phyloP scores from a whole-genome alignment of 2,113 vertebrate species.

The Chiloscyllium plagiosum region DNA sequence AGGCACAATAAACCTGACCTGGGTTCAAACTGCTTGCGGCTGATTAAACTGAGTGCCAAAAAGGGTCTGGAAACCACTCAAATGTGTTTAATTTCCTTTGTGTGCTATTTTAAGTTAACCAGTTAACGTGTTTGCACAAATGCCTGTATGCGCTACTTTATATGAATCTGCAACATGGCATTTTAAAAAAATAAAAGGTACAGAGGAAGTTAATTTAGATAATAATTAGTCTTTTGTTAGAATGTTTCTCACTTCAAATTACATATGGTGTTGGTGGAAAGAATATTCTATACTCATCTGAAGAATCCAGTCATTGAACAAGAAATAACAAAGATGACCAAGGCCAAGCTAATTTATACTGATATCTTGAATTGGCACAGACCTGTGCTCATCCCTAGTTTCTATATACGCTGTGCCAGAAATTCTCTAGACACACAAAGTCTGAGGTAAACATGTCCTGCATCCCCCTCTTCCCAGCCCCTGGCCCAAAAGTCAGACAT shows the following conservation, averaged over 20 bases:
- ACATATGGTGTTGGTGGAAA: background rate
- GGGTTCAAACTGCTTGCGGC: background rate
- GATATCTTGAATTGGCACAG: background rate
- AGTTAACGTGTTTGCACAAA: background rate
- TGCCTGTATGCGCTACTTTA: background rate
- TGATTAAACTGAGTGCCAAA: background rate
- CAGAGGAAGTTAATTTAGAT: background rate
- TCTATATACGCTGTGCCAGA: background rate
- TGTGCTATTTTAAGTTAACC: background rate
- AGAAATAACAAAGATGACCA: background rate
- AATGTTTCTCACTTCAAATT: background rate
- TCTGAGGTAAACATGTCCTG: background rate
- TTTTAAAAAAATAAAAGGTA: background rate
- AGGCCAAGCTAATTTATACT: background rate
- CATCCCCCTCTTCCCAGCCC: background rate
- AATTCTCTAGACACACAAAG: background rate
- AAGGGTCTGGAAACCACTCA: background rate
- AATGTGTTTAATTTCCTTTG: background rate
- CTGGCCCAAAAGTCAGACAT: conserved; percentile 28
- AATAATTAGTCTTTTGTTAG: background rate
- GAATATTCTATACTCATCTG: background rate
- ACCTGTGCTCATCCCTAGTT: background rate
- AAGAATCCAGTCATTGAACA: background rate
- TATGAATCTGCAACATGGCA: too few species aligned
- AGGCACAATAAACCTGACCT: background rate